phyloP scores from a whole-genome alignment of 2,113 vertebrate species.

The Hemiscyllium ocellatum region DNA sequence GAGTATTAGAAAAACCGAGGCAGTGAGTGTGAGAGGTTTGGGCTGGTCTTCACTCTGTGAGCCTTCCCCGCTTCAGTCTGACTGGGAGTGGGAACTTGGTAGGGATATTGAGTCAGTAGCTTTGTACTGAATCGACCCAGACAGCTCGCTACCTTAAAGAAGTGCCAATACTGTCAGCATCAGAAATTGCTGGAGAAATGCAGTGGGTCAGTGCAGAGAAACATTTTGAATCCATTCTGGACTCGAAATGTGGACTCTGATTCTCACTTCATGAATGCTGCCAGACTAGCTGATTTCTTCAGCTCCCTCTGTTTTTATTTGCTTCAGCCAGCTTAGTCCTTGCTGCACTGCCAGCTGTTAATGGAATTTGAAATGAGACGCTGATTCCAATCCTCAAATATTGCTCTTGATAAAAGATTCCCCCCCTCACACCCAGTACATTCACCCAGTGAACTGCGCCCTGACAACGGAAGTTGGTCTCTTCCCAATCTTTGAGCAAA shows the following conservation, averaged over 20 bases:
- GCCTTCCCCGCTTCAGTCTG: not conserved
- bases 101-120: not conserved
- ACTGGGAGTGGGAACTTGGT: not conserved
- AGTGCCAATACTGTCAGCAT: too few relatives aligned
- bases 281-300: too few relatives aligned
- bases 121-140: too few relatives aligned
- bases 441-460: not conserved
- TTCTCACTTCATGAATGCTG: too few relatives aligned
- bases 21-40: not conserved
- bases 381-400: not conserved
- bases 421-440: not conserved
- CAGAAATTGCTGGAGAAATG: too few relatives aligned
- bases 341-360: not conserved
- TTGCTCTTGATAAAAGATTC: not conserved
- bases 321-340: too few relatives aligned
- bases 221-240: too few relatives aligned
- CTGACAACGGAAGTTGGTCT: too few relatives aligned
- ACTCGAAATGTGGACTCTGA: too few relatives aligned
- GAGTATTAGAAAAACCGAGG: not conserved
- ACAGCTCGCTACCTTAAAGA: too few relatives aligned
- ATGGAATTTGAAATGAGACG: not conserved
- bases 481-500: not conserved
- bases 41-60: not conserved
- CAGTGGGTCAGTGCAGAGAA: too few relatives aligned
- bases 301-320: too few relatives aligned